Evolutionary conservation across 2,888 invertebrate species (phyloP).

Genomic region (Melipona bicolor): DNA sequence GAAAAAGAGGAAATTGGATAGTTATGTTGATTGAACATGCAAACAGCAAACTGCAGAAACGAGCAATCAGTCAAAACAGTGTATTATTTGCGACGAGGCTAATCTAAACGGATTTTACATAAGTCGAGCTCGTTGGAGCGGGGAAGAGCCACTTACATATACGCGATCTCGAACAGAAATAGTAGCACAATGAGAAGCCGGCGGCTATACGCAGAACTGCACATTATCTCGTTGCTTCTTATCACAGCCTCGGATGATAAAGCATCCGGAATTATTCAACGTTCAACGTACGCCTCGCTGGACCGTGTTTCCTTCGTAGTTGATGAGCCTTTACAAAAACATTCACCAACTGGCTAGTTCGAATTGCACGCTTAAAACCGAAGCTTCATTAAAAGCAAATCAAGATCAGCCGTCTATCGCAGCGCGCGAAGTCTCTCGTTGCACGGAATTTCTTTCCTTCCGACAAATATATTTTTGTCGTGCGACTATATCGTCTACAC

Average conservation of each 20-base stretch:
- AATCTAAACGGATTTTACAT: slow-evolving; percentile 46
- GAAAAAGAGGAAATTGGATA: neutral
- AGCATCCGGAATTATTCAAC: slow-evolving; percentile 69
- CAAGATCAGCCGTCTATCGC: no score
- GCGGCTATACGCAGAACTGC: slow-evolving; percentile 38
- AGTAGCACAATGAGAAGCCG: slow-evolving; percentile 42
- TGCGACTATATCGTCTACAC: no score
- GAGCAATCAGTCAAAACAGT: slow-evolving; percentile 22
- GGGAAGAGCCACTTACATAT: neutral
- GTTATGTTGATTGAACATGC: neutral
- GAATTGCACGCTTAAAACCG: neutral
- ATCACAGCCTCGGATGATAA: slow-evolving; percentile 65
- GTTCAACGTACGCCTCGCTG: slow-evolving; percentile 44
- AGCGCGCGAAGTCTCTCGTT: no score
- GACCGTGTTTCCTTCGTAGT: neutral
- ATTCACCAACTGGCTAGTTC: neutral
- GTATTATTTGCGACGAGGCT: slow-evolving; percentile 45
- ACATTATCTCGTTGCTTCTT: slow-evolving; percentile 64
- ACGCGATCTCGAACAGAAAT: slow-evolving; percentile 39
- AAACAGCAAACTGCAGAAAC: neutral
- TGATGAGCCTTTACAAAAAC: slow-evolving; percentile 8
- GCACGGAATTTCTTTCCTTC: no score
- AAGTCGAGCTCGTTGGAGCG: neutral
- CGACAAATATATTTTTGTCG: no score
- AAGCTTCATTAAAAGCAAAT: neutral